Evolutionary conservation across 2,113 vertebrate genomes (phyloP).

Genomic region (Charadrius vociferus): DNA sequence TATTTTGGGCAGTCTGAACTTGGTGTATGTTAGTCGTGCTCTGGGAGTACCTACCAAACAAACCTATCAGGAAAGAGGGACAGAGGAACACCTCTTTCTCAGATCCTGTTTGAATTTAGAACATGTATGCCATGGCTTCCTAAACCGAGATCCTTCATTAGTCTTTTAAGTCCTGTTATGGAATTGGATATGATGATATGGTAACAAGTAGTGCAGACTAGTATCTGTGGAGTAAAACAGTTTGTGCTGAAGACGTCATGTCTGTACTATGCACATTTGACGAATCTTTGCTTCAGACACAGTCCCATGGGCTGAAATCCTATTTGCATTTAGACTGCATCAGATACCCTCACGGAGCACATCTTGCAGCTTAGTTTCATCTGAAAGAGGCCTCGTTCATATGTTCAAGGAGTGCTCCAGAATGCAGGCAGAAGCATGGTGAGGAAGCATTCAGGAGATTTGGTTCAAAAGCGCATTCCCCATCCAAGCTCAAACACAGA

Average conservation of each 20-base stretch:
- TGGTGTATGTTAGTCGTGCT: not conserved
- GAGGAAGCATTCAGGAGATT: not conserved
- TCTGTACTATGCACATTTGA: not conserved
- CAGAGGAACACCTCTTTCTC: not conserved
- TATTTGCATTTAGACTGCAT: constrained; percentile 13
- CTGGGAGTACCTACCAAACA: not conserved
- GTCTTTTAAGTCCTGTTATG: not conserved
- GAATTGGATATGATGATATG: not conserved
- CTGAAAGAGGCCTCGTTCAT: not conserved
- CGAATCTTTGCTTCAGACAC: not conserved
- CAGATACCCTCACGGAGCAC: not conserved
- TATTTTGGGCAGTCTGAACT: not conserved
- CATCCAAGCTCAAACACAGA: not conserved
- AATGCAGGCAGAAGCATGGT: not conserved
- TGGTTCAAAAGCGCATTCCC: not conserved
- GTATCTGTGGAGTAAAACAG: not conserved
- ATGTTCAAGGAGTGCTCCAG: not conserved
- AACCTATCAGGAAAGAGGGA: not conserved
- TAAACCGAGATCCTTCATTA: not conserved
- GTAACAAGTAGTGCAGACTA: not conserved
- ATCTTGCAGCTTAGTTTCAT: not conserved
- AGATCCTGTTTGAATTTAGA: not conserved
- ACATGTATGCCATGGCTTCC: not conserved
- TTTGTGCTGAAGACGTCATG: not conserved
- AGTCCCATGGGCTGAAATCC: not conserved